A percentile compares a stretch with the other conserved stretches of the same genome.
These are phyloP conservation scores for Cephus spinipes DNA, from an alignment of 2,888 invertebrate genomes.

Conservation along the genomic window DNA sequence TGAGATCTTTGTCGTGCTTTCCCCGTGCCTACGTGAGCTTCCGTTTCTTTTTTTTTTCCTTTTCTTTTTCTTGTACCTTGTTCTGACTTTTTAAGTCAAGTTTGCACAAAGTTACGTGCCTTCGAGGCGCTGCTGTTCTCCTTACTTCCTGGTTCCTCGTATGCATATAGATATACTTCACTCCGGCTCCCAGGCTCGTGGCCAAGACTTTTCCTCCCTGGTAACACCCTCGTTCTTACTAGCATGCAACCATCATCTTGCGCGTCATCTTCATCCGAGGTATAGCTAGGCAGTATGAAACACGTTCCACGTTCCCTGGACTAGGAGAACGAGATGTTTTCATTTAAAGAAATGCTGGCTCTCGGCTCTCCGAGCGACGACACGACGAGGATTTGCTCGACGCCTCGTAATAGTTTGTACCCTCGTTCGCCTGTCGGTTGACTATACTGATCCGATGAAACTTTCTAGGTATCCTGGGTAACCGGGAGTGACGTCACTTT, in stretches of 20 bases:
- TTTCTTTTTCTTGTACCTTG: background rate
- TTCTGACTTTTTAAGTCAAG: background rate
- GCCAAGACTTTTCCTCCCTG: background rate
- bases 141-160: background rate
- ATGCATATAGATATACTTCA: background rate
- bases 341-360: conserved; percentile 11
- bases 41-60: background rate
- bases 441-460: conserved; percentile 8
- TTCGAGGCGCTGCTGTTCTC: background rate
- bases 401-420: conserved; percentile 18
- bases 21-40: background rate
- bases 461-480: conserved; percentile 12
- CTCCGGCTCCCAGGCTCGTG: background rate
- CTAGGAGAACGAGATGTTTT: conserved; percentile 9
- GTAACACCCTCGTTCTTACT: background rate
- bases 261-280: background rate
- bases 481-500: conserved; percentile 35
- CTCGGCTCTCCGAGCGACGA: background rate
- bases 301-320: background rate
- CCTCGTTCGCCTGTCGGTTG: conserved; percentile 10
- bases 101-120: background rate
- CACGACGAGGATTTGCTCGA: conserved; percentile 16
- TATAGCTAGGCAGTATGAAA: background rate
- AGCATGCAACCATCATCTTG: background rate
- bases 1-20: background rate